These are phyloP conservation scores for Machimus rusticus DNA, from an alignment of 2,888 invertebrate species.

Conservation along the genomic window DNA sequence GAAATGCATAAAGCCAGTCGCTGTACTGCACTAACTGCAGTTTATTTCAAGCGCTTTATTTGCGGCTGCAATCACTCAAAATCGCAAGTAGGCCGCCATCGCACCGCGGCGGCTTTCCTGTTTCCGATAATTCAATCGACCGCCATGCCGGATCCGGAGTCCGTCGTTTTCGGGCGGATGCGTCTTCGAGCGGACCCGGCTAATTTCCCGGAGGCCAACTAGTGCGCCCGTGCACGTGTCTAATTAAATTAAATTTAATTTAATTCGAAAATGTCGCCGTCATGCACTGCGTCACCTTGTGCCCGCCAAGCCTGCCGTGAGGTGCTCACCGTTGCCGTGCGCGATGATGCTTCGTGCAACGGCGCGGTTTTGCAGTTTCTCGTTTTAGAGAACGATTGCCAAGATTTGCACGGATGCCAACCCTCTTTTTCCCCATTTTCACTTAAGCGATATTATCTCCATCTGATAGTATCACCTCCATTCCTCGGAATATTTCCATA, in stretches of 20 bases:
- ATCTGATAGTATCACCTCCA: background rate
- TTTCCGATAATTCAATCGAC: background rate
- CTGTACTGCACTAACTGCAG: background rate
- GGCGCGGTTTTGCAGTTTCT: background rate
- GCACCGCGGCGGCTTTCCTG: background rate
- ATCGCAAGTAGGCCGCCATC: background rate
- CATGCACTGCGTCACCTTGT: background rate
- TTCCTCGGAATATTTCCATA: background rate
- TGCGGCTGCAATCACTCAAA: background rate
- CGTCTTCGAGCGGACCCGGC: background rate
- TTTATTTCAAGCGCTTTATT: slow-evolving; percentile 6
- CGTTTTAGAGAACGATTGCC: background rate
- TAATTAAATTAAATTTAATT: background rate
- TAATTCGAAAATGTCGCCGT: background rate
- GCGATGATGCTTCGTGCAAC: background rate
- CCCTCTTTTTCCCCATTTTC: background rate
- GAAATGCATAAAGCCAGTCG: slow-evolving; percentile 5
- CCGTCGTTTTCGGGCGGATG: background rate
- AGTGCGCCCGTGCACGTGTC: background rate
- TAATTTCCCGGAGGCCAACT: background rate
- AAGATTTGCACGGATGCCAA: background rate
- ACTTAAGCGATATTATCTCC: background rate
- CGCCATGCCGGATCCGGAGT: background rate
- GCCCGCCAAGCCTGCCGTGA: background rate
- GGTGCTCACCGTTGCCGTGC: background rate